Evolutionary conservation across 2,888 invertebrate species (phyloP).

Genomic region (Prosapia bicincta): DNA sequence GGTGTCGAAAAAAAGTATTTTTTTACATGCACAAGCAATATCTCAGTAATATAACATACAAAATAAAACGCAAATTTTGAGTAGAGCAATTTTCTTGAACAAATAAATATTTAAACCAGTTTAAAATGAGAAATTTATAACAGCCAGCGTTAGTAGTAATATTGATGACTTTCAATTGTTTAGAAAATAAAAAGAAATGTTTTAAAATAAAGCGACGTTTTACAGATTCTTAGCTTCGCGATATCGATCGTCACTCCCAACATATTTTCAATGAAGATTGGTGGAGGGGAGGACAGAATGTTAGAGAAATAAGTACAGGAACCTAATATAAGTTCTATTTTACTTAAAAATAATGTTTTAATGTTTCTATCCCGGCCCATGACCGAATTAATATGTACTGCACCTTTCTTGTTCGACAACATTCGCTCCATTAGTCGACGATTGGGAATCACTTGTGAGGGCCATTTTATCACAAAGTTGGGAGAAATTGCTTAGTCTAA

Average conservation of each 20-base stretch:
- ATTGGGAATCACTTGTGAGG: conserved; percentile 35
- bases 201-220: neutral
- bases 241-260: neutral
- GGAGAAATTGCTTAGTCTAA: neutral
- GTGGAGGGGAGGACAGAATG: neutral
- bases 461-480: conserved; percentile 32
- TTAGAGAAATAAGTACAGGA: conserved; percentile 3
- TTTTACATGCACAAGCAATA: too few species aligned
- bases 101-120: too few species aligned
- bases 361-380: neutral
- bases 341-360: neutral
- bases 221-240: neutral
- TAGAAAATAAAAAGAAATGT: neutral
- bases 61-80: too few species aligned
- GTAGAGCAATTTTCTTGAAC: too few species aligned
- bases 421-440: conserved; percentile 36
- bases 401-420: conserved; percentile 35
- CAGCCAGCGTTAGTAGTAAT: too few species aligned
- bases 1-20: too few species aligned
- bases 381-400: conserved; percentile 31
- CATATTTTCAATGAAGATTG: neutral
- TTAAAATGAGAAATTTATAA: too few species aligned
- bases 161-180: too few species aligned
- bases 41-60: too few species aligned
- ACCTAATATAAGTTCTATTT: conserved; percentile 27